Base-by-base conservation (phyloP, 2,888 invertebrate species). In the Dolichomitus sp. region DNA sequence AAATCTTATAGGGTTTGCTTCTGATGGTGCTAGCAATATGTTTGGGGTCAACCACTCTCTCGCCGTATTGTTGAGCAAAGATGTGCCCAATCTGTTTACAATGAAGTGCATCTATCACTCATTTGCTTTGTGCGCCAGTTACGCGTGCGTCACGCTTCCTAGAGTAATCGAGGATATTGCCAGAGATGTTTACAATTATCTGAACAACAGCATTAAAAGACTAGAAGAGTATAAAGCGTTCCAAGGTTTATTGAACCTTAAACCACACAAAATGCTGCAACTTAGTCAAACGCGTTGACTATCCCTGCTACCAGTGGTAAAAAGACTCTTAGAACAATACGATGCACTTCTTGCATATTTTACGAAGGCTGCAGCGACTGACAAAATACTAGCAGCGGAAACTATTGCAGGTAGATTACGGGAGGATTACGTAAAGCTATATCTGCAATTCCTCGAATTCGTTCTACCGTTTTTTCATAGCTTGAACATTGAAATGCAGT, bases 191-290 rank as follows among this genome's bases (percentile, higher is more conserved):
- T n/a, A n/a, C n/a, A n/a, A n/a, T n/a, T n/a, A n/a, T n/a, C n/a
- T n/a, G n/a, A n/a, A n/a, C n/a, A n/a, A n/a, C n/a, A n/a, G n/a
- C n/a, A n/a, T n/a, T n/a, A n/a, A n/a, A n/a, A n/a, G n/a, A n/a
- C n/a, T n/a, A n/a, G n/a, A n/a, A n/a, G n/a, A n/a, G n/a, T n/a
- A n/a, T n/a, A n/a, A n/a, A n/a, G n/a, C n/a, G n/a, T n/a, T n/a
- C 12, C 90, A 91, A 84, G 70, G 45, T 17, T 86, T 90, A 65
- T 19, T 87, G n/a, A 80, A 89, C 40, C 73, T 86, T n/a, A 81
- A 85, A 52, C 77, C 81, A 5, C 81, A 85, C 42, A 83, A 85
- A 66, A 45, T 86, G 17, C 54, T 87, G 23, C 81, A 85, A 27
- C 78, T 73, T 19, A 42, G 63, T n/a, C 78, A 79, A 48, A 85